Percentiles rank a stretch among this genome's conserved stretches.
phyloP scores from a whole-genome alignment of 2,888 invertebrate species.

The Sphinx pinastri region DNA sequence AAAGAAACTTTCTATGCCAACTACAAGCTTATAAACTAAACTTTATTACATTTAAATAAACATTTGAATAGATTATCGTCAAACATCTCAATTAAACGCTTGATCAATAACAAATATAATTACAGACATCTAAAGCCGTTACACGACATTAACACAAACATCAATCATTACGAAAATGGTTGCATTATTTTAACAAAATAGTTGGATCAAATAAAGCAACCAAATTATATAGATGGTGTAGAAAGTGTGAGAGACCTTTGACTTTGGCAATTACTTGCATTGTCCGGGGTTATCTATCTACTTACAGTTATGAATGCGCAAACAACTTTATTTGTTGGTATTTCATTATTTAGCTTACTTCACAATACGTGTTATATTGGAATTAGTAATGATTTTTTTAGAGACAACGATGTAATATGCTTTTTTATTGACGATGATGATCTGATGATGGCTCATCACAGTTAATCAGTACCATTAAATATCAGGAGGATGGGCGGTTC shows the following conservation, averaged over 20 bases:
- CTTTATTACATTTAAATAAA: not conserved
- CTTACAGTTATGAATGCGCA: conserved; percentile 22
- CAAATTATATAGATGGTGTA: conserved; percentile 40
- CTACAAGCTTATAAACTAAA: conserved; percentile 1
- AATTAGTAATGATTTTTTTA: not conserved
- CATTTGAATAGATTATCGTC: conserved; percentile 14
- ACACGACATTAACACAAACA: conserved; percentile 38
- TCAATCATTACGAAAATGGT: conserved; percentile 46
- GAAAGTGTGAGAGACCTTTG: conserved; percentile 52
- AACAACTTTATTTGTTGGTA: conserved; percentile 27
- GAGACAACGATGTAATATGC: not conserved
- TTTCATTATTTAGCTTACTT: not conserved
- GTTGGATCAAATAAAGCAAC: conserved; percentile 38
- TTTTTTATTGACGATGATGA: not conserved
- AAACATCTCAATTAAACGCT: conserved; percentile 5
- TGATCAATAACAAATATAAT: conserved; percentile 25
- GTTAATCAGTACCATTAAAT: too few relatives aligned
- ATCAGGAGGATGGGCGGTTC: too few relatives aligned
- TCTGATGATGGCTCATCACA: too few relatives aligned
- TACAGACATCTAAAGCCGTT: conserved; percentile 27
- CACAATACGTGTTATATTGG: not conserved
- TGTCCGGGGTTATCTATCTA: conserved; percentile 44
- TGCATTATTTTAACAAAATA: conserved; percentile 46
- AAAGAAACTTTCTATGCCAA: conserved; percentile 1
- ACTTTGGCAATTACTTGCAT: conserved; percentile 63